A percentile compares a stretch with the other conserved stretches of the same genome.
Conservation (phyloP, 2,888 invertebrate genomes). For the Pachycephus smyrnensis region DNA sequence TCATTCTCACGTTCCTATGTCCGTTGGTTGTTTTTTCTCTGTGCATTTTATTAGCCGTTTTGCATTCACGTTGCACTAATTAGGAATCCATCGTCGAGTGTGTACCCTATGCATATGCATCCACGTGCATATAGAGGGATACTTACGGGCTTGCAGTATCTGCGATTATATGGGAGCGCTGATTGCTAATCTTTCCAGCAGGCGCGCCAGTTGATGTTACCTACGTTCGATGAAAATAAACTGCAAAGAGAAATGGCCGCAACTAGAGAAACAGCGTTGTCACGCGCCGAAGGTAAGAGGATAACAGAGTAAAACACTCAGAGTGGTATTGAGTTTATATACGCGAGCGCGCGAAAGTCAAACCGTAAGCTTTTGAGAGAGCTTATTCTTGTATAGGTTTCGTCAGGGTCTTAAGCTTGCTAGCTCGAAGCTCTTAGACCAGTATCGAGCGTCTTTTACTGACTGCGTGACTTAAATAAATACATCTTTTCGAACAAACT, state of each 20-base stretch:
- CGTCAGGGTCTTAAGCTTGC: neutral
- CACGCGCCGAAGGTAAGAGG: constrained; percentile 35
- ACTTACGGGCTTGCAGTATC: neutral
- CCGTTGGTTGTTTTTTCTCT: constrained; percentile 26
- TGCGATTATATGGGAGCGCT: neutral
- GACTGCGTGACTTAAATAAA: neutral
- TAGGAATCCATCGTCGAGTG: constrained; percentile 13
- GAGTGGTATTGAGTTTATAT: constrained; percentile 28
- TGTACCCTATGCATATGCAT: neutral
- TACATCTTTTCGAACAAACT: neutral
- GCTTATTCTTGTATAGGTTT: constrained; percentile 24
- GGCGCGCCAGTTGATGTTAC: neutral
- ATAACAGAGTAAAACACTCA: constrained; percentile 53
- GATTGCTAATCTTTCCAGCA: neutral
- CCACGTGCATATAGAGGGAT: neutral
- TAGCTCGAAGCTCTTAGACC: constrained; percentile 12
- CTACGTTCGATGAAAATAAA: constrained; percentile 2
- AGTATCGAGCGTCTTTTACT: neutral
- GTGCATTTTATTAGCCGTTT: constrained; percentile 29
- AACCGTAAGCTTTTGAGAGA: constrained; percentile 39
- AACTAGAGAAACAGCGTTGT: constrained; percentile 4
- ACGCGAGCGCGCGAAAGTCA: constrained; percentile 33
- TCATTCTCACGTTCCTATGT: constrained; percentile 31
- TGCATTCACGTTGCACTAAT: constrained; percentile 30
- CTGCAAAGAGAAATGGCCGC: neutral